Percentiles rank a stretch among this genome's conserved stretches.
Evolutionary conservation across 2,113 vertebrate genomes (phyloP).

Genomic region (Syngnathus scovelli): DNA sequence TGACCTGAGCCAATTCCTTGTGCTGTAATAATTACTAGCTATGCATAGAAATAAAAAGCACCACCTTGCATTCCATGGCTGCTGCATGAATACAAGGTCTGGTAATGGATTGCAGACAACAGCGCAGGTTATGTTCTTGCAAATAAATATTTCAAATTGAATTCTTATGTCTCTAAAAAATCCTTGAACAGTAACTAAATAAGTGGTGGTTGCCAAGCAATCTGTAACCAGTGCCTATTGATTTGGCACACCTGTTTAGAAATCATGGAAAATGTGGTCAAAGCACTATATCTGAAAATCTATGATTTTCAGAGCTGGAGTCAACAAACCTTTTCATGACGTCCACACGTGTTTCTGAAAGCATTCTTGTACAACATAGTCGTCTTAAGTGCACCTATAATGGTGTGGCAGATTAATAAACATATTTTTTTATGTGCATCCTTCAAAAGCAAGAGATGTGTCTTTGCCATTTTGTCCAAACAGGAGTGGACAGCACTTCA

Average conservation of each 20-base stretch:
- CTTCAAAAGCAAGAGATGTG: conserved; percentile 16
- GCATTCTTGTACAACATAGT: conserved; percentile 1
- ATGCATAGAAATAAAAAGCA: conserved; percentile 3
- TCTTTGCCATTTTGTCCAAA: conserved; percentile 15
- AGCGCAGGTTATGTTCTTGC: conserved; percentile 19
- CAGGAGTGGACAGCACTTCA: conserved; percentile 40
- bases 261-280: conserved; percentile 27
- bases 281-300: conserved; percentile 20
- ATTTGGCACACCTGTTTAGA: conserved; percentile 23
- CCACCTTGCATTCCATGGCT: conserved; percentile 2
- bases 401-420: conserved; percentile 36
- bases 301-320: conserved; percentile 10
- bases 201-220: conserved; percentile 46
- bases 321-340: conserved; percentile 12
- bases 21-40: conserved; percentile 10
- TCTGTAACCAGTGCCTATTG: conserved; percentile 15
- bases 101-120: conserved; percentile 24
- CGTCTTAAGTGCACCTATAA: conserved; percentile 4
- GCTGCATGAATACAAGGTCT: conserved; percentile 18
- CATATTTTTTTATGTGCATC: conserved; percentile 28
- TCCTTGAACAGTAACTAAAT: conserved; percentile 40
- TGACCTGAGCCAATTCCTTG: conserved; percentile 8
- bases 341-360: neutral
- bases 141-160: conserved; percentile 32
- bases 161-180: conserved; percentile 18